Base-by-base conservation (phyloP, 2,797 vertebrate species). In the Dromococcyx pavoninus region DNA sequence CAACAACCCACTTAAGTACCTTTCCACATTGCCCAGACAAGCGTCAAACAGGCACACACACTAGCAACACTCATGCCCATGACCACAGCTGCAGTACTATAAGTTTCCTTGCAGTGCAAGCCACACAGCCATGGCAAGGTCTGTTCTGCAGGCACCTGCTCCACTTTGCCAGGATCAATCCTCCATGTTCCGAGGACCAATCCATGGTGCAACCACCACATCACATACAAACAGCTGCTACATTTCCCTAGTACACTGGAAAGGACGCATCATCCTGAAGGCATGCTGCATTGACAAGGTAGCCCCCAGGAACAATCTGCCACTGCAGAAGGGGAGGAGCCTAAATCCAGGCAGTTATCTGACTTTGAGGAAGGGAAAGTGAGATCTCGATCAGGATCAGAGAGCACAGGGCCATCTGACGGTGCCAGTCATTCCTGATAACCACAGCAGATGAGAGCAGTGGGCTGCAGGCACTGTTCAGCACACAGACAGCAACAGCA, bases 21-120 rank as follows among this genome's bases (percentile, higher is more conserved):
- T 10, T 75, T 50, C 43, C 53, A 61, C 33, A 13, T 33, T 78
- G 33, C 33, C n/a, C 80, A 86, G 37, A 51, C 23, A 86, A 88
- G 22, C 16, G 85, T 30, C 65, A 22, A 71, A 54, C 44, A 65
- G 22, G 17, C 56, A 81, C 17, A 56, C 10, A 25, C 51, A 35
- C 19, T 9, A 39, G 17, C 57, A 65, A 61, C 30, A 51, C 4
- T 19, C 35, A 66, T 37, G 56, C 51, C 69, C 41, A 61, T 5
- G 30, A 44, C 25, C 46, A 61, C 56, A 73, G 75, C 78, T 13
- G 22, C 30, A 57, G 0, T 24, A 46, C 25, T 51, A 11, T 48
- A 18, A 48, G 7, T 35, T 73, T 41, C 51, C 61, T 46, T n/a
- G 24, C n/a, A 57, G 43, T 0, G 2, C n/a, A 64, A 0, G 0